Percentiles rank a stretch among this genome's conserved stretches.
Evolutionary conservation across 2,113 vertebrate species (phyloP).

Genomic region (Phylloscopus whistleri): DNA sequence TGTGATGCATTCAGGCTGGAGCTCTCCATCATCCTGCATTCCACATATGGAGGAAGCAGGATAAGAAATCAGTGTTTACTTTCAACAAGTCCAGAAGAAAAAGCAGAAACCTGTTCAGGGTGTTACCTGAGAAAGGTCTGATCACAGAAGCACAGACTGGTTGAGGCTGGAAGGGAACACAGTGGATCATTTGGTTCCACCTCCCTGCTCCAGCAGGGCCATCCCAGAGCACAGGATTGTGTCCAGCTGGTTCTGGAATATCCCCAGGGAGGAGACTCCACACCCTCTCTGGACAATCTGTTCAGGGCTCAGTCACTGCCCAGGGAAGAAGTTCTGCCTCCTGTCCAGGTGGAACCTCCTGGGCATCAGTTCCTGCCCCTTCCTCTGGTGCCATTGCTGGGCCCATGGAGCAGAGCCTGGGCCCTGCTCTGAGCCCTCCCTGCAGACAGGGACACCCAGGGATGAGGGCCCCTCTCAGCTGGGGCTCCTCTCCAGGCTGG

Average conservation of each 20-base stretch:
- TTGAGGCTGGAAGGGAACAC: neutral
- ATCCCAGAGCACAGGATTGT: neutral
- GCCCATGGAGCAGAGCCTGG: no score
- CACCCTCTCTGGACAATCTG: no score
- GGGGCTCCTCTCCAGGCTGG: no score
- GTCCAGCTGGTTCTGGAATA: accelerated
- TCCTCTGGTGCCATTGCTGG: no score
- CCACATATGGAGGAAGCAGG: neutral
- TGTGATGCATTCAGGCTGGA: neutral
- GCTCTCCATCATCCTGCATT: neutral
- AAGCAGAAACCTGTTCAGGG: neutral
- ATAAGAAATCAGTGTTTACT: neutral
- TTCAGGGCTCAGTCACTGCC: no score
- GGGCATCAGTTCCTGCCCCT: no score
- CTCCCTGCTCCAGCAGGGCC: neutral
- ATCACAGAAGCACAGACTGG: neutral
- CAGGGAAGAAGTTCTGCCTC: no score
- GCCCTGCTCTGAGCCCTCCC: no score
- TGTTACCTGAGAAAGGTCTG: neutral
- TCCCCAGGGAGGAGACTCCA: neutral
- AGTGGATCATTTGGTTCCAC: accelerated
- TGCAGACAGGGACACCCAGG: no score
- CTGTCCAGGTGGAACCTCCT: no score
- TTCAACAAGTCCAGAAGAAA: neutral
- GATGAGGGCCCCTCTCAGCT: no score